Percentiles rank a stretch among this genome's conserved stretches.
These are phyloP conservation scores for Hystrix brachyura DNA, from an alignment of 2,113 vertebrate species.

Conservation along the genomic window DNA sequence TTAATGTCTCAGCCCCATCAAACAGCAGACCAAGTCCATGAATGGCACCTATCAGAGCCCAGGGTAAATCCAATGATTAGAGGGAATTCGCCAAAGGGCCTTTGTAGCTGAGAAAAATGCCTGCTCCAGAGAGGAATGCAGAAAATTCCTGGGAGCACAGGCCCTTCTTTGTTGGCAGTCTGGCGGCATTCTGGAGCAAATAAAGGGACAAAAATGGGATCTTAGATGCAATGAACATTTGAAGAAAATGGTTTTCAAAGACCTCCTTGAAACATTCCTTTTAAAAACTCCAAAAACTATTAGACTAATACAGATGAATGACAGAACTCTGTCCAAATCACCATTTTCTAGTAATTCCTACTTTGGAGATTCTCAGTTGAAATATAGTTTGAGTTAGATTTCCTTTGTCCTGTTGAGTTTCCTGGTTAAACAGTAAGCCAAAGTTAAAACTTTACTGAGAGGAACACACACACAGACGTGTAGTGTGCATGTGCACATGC, in stretches of 20 bases:
- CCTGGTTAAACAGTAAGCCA: constrained; percentile 79
- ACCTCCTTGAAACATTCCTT: constrained; percentile 89
- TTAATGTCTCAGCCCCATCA: constrained; percentile 90
- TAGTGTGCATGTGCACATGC: neutral
- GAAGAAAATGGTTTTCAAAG: constrained; percentile 92
- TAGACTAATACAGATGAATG: constrained; percentile 85
- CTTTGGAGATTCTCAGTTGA: constrained; percentile 81
- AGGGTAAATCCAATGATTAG: constrained; percentile 96
- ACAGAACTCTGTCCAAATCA: constrained; percentile 77
- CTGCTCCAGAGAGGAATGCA: constrained; percentile 97
- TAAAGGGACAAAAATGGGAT: constrained; percentile 96
- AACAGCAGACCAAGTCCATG: constrained; percentile 91
- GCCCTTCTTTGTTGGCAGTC: constrained; percentile 95
- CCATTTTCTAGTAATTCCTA: constrained; percentile 76
- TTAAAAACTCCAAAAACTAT: constrained; percentile 78
- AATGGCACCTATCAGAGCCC: constrained; percentile 96
- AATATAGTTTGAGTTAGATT: constrained; percentile 76
- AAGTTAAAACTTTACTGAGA: constrained; percentile 83
- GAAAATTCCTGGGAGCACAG: constrained; percentile 98
- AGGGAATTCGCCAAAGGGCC: constrained; percentile 96
- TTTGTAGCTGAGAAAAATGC: constrained; percentile 98
- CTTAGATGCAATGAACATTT: constrained; percentile 93
- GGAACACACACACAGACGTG: neutral
- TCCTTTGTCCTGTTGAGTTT: constrained; percentile 79
- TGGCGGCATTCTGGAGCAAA: constrained; percentile 94